Evolutionary conservation across 2,888 invertebrate species (phyloP).

Genomic region (Agrochola lychnidis): DNA sequence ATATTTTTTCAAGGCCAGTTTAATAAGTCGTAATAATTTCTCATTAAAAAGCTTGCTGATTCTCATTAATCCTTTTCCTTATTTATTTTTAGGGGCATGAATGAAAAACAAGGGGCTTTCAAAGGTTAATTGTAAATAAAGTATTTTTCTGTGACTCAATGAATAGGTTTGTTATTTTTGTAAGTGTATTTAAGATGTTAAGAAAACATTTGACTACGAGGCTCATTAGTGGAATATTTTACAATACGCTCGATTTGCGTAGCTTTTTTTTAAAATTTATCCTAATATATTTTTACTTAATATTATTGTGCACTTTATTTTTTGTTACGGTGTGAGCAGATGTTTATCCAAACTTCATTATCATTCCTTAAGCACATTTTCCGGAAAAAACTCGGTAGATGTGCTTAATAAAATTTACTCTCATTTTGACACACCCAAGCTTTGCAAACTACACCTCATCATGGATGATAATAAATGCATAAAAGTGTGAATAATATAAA

Average conservation of each 20-base stretch:
- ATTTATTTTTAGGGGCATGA: background rate
- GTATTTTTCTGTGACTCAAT: background rate
- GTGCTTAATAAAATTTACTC: background rate
- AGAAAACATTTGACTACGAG: background rate
- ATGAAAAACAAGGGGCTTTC: background rate
- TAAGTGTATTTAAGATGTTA: background rate
- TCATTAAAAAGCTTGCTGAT: background rate
- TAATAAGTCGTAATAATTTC: background rate
- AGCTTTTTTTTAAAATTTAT: background rate
- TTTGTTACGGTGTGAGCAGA: background rate
- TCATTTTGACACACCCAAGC: background rate
- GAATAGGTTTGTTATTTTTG: constrained; percentile 4
- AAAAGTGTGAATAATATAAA: background rate
- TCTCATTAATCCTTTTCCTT: constrained; percentile 15
- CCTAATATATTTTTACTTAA: background rate
- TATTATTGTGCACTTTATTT: background rate
- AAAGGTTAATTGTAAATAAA: background rate
- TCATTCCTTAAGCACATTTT: background rate
- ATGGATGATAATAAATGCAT: background rate
- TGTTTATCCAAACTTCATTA: background rate
- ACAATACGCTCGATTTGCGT: background rate
- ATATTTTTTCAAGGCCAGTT: background rate
- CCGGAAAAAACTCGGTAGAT: background rate
- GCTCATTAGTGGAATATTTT: background rate
- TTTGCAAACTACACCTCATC: background rate